Percentiles rank a stretch among this genome's conserved stretches.
phyloP scores from a whole-genome alignment of 2,797 vertebrate species.

The Darevskia nairensis region DNA sequence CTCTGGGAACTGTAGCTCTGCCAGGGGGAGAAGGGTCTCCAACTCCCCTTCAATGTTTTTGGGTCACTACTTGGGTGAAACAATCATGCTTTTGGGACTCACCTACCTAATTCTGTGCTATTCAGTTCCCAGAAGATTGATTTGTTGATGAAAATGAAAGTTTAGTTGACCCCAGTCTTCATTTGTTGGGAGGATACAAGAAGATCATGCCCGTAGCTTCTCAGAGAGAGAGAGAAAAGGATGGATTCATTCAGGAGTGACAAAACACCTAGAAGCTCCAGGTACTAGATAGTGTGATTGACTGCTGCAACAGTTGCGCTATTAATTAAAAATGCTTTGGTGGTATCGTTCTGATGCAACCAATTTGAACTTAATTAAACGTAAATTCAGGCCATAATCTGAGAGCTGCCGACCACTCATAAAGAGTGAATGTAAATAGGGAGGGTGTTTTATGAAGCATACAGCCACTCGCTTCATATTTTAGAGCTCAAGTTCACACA shows the following conservation, averaged over 20 bases:
- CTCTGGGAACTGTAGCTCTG: no score
- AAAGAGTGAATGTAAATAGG: conserved; percentile 54
- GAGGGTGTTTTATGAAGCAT: conserved; percentile 50
- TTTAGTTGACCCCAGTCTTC: background rate
- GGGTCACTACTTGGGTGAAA: background rate
- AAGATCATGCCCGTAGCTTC: background rate
- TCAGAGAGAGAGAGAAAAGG: conserved; percentile 29
- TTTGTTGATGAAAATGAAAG: conserved; percentile 33
- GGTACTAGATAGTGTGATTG: conserved; percentile 62
- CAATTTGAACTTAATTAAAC: conserved; percentile 50
- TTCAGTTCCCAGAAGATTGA: conserved; percentile 8
- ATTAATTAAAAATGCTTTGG: conserved; percentile 69
- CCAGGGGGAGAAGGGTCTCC: no score
- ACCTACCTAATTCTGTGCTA: background rate
- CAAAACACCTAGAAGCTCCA: conserved; percentile 53
- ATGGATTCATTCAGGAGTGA: conserved; percentile 28
- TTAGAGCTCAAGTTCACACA: conserved; percentile 52
- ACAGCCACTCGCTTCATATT: conserved; percentile 54
- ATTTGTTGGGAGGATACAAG: no score
- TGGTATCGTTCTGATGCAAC: conserved; percentile 39
- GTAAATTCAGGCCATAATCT: conserved; percentile 54
- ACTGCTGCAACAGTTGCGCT: conserved; percentile 55
- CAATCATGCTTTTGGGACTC: background rate
- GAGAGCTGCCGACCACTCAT: conserved; percentile 53
- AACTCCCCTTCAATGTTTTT: background rate